Evolutionary conservation across 2,113 vertebrate genomes (phyloP).

Genomic region (Carassius auratus): DNA sequence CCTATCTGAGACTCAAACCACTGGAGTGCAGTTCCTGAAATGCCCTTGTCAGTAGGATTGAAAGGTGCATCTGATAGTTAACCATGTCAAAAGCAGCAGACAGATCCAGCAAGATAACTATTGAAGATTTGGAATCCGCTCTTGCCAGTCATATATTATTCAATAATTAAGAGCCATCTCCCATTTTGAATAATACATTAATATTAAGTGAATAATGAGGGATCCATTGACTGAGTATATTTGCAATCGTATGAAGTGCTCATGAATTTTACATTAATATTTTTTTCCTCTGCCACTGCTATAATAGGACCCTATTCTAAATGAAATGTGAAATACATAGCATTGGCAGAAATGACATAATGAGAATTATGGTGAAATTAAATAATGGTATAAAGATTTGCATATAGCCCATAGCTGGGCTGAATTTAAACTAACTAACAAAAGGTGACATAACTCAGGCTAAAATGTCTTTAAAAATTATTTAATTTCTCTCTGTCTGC

Average conservation of each 20-base stretch:
- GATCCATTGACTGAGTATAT: conserved; percentile 50
- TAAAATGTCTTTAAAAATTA: neutral
- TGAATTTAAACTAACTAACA: conserved; percentile 17
- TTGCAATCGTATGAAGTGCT: conserved; percentile 49
- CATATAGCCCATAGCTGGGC: conserved; percentile 20
- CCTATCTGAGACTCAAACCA: too few relatives aligned
- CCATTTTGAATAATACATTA: conserved; percentile 59
- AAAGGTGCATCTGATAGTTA: too few relatives aligned
- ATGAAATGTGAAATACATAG: conserved; percentile 45
- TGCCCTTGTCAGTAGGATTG: too few relatives aligned
- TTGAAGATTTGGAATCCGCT: too few relatives aligned
- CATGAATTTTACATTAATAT: conserved; percentile 51
- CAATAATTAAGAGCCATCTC: conserved; percentile 48
- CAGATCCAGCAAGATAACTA: too few relatives aligned
- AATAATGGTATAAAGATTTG: conserved; percentile 25
- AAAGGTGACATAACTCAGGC: conserved; percentile 25
- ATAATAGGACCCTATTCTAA: conserved; percentile 24
- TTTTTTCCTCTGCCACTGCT: conserved; percentile 16
- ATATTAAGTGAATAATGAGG: conserved; percentile 50
- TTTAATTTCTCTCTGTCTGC: neutral
- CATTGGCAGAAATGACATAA: conserved; percentile 30
- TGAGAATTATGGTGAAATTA: neutral
- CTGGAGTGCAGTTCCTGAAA: too few relatives aligned
- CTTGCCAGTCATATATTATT: conserved; percentile 54
- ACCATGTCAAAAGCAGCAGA: too few relatives aligned